Percentiles rank a stretch among this genome's conserved stretches.
phyloP scores from a whole-genome alignment of 1,140 invertebrate species.

The Batillaria attramentaria region DNA sequence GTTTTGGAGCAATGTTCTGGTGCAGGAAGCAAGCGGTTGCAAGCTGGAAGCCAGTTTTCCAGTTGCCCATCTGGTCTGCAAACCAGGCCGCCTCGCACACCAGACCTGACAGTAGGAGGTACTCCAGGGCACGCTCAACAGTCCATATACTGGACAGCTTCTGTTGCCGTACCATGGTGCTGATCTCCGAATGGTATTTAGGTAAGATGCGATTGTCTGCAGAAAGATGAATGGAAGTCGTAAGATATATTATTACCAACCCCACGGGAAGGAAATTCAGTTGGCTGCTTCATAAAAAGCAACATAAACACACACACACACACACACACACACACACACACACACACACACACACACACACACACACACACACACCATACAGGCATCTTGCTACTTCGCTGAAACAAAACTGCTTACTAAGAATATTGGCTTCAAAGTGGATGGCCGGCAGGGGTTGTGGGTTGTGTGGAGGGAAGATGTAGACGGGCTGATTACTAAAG shows the following conservation, averaged over 20 bases:
- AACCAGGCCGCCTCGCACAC: conserved; percentile 69
- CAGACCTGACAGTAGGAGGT: conserved; percentile 66
- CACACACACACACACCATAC: background rate
- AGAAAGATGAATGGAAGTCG: conserved; percentile 20
- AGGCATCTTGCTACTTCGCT: too few species aligned
- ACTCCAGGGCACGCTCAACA: conserved; percentile 64
- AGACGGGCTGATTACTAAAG: conserved; percentile 63
- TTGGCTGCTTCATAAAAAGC: background rate
- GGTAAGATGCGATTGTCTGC: conserved; percentile 66
- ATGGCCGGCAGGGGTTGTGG: conserved; percentile 59
- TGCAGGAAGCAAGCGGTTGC: conserved; percentile 59
- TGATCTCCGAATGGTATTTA: conserved; percentile 64
- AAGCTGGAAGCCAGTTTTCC: conserved; percentile 67
- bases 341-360: too few species aligned
- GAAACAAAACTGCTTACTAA: conserved; percentile 60
- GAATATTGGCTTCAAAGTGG: conserved; percentile 45
- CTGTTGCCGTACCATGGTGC: conserved; percentile 49
- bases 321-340: too few species aligned
- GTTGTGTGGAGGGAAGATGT: conserved; percentile 65
- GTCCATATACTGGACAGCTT: conserved; percentile 62
- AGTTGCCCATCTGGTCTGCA: conserved; percentile 68
- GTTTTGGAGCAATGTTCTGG: conserved; percentile 43
- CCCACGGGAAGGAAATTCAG: background rate
- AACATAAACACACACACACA: too few species aligned
- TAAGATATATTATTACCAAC: background rate